Base-by-base conservation (phyloP, 2,797 vertebrate species). In the Buphagus erythrorhynchus region DNA sequence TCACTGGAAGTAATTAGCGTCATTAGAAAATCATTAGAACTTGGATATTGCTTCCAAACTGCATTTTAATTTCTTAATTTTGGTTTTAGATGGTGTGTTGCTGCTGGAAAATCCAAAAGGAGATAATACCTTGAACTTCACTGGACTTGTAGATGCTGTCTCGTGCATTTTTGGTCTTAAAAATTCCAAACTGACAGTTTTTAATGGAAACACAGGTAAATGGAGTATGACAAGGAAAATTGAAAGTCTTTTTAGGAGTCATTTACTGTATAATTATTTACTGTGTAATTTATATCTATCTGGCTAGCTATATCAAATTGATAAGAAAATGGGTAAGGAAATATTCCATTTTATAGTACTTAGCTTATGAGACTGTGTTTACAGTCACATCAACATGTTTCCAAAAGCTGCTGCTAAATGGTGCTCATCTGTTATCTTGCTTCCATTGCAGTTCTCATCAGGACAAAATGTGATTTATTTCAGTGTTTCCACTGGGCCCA, bases 81-180 rank as follows among this genome's bases (percentile, higher is more conserved):
- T 85, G 31, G 24, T 90, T 97, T 88, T 76, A 99, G 99, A 98
- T 91, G 99, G 99, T 5, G 98, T 99, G 14, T 95, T 99, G 84
- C 98, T 99, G 94, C 96, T 99, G 96, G 99, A 99, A 97, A 99
- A 99, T 95, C 99, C 99, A 16, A 99, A 98, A 97, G 99, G 99
- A 8, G 99, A 99, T 93, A 98, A 99, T 96, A 96, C 86, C n/a
- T 88, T 99, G 79, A 97, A 98, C 90, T 74, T 99, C 93, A 91
- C 97, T 87, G 98, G 98, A 90, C 97, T 99, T 59, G 98, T 98
- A 90, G 97, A 74, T 75, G 97, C 98, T 28, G 98, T 99, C 82
- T 93, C 97, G 93, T 98, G 97, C 95, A 98, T 99, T 97, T 99
- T 99, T 95, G 98, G 97, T 90, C 96, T 99, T 89, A 97, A 98